Evolutionary conservation across 2,888 invertebrate genomes (phyloP), one percentile per base, ranked within the genome.

Genomic region (Opisthograptis luteolata): DNA sequence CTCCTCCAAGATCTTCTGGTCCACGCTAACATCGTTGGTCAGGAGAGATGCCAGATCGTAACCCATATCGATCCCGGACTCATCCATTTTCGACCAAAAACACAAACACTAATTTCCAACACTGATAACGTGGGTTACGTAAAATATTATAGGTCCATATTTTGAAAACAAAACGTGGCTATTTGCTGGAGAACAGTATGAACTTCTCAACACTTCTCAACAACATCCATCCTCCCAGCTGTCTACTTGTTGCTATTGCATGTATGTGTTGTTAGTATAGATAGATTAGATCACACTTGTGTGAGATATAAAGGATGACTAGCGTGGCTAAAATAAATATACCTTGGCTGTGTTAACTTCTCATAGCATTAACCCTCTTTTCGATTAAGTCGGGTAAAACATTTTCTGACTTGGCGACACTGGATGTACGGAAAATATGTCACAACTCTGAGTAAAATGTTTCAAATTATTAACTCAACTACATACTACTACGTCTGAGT

Each of bases 31-130:
- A 77, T 92, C 92, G 70, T 92, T 92, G 59, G 89, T 84, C 59
- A 92, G 84, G 62, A 92, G 86, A 58, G 92, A 91, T 53, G 92
- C 92, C 69, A 93, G 89, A 86, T 93, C 93, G 71, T 92, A 93
- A 55, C 91, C 93, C 91, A 93, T 92, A 70, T 93, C 93, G 65
- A 93, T 92, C 61, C 93, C 93, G 66, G 93, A 93, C 79, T 93
- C 93, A 81, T 93, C 92, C 93, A 93, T 93, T 76, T 78, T 86
- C 64, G 52, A 72, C 71, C 68, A 70, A 64, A 69, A 73, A 69
- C 84, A 82, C 83, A 73, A 76, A 73, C 83, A 81, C 80, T 70
- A 50, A 40, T 44, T 76, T 79, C 72, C 35, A 35, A 66, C 88
- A 87, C 86, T 75, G 58, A 62, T 62, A 70, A 68, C 65, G 60